These are phyloP conservation scores for Myiotriccus ornatus DNA, from an alignment of 2,797 vertebrate species.

Conservation along the genomic window DNA sequence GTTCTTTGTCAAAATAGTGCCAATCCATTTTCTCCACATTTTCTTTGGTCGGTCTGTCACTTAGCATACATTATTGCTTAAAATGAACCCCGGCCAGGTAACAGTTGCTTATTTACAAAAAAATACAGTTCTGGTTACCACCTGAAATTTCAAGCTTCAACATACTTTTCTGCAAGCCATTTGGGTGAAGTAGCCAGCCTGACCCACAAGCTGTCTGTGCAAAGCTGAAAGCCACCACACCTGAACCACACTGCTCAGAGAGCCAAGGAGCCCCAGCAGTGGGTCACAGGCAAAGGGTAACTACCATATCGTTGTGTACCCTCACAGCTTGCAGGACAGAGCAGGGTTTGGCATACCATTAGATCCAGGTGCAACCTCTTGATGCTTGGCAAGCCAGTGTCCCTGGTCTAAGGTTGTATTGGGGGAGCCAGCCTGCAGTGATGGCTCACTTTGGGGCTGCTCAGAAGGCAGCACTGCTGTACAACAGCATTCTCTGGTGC, in stretches of 20 bases:
- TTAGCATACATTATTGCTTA: neutral
- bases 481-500: neutral
- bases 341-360: neutral
- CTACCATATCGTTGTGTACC: neutral
- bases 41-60: neutral
- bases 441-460: neutral
- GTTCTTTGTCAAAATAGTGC: neutral
- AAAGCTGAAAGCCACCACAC: neutral
- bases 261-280: neutral
- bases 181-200: neutral
- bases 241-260: neutral
- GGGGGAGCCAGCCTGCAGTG: neutral
- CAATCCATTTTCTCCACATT: neutral
- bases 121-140: neutral
- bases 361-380: neutral
- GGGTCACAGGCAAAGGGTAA: neutral
- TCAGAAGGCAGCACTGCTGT: neutral
- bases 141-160: neutral
- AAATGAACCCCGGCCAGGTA: neutral
- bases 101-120: neutral
- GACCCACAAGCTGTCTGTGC: neutral
- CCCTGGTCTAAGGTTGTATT: neutral
- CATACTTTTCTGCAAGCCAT: accelerated
- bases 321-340: neutral
- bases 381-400: accelerated